Conservation (phyloP, 2,888 invertebrate genomes). For the Pristionchus exspectatus region DNA sequence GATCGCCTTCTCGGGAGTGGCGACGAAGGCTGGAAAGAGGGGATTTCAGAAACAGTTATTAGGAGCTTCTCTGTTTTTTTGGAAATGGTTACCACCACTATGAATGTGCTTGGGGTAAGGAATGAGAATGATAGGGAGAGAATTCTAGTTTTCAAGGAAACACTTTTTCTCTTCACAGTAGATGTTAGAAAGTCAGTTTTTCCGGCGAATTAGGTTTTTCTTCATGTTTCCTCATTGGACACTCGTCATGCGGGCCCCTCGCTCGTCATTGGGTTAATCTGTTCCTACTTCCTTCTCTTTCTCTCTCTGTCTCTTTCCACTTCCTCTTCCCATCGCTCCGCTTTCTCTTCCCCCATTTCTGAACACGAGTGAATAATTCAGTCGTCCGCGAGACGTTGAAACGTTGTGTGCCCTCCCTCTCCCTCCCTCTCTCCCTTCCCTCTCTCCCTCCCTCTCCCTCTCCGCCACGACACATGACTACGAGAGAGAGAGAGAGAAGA, state of each 20-base stretch:
- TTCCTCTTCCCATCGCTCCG: conserved; percentile 10
- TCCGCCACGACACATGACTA: conserved; percentile 52
- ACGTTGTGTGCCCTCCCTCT: neutral
- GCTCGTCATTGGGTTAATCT: neutral
- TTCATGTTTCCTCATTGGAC: neutral
- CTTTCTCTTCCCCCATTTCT: conserved; percentile 14
- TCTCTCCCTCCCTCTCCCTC: no score
- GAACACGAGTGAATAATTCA: conserved; percentile 56
- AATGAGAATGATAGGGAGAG: no score
- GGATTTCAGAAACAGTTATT: no score
- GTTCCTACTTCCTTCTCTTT: conserved; percentile 44
- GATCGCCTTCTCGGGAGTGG: conserved; percentile 76
- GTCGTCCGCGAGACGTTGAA: conserved; percentile 49
- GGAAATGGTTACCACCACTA: no score
- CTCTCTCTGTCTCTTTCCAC: conserved; percentile 29
- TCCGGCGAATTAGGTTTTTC: neutral
- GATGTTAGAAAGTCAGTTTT: neutral
- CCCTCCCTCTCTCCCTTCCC: neutral
- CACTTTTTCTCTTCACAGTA: no score
- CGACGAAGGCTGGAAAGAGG: conserved; percentile 71
- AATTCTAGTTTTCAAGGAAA: no score
- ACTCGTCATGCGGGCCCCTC: neutral
- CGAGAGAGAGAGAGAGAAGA: conserved; percentile 23
- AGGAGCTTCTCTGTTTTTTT: no score
- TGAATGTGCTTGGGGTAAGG: no score